Conservation (phyloP, 1,140 invertebrate genomes). For the Euura lappo region DNA sequence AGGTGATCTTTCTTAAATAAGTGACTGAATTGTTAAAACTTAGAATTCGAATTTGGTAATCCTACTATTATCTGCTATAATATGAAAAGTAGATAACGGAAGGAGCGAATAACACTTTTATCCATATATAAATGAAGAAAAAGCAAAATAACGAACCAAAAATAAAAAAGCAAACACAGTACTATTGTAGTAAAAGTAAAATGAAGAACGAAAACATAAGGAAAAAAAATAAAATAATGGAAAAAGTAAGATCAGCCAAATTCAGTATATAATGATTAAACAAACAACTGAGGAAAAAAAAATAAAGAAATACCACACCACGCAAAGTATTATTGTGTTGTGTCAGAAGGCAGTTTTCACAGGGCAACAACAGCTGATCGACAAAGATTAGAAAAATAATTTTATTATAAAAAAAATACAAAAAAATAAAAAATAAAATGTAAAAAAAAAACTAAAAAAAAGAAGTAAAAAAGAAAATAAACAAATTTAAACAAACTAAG, state of each 20-base stretch:
- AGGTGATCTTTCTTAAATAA: conserved; percentile 40
- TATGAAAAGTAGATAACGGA: no score
- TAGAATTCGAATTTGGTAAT: conserved; percentile 38
- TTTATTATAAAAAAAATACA: conserved; percentile 55
- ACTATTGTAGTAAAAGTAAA: conserved; percentile 10
- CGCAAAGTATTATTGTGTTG: conserved; percentile 61
- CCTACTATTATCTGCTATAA: not conserved
- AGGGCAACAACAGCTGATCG: conserved; percentile 60
- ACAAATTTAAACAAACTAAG: conserved; percentile 42
- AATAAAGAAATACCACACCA: conserved; percentile 33
- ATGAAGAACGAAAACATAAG: conserved; percentile 16
- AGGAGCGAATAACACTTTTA: no score
- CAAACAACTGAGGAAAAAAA: conserved; percentile 28
- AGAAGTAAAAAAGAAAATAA: conserved; percentile 32
- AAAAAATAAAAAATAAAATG: not conserved
- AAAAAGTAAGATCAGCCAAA: conserved; percentile 39
- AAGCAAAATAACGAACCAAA: conserved; percentile 27
- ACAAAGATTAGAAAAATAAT: conserved; percentile 56
- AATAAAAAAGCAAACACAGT: conserved; percentile 21
- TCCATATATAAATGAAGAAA: conserved; percentile 2
- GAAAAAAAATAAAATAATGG: conserved; percentile 24
- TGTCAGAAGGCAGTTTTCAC: conserved; percentile 63
- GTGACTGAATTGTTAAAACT: conserved; percentile 35
- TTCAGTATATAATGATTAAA: no score
- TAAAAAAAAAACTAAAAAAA: conserved; percentile 20